Evolutionary conservation across 1,140 invertebrate species (phyloP).

Genomic region (Dendroctonus ponderosae): DNA sequence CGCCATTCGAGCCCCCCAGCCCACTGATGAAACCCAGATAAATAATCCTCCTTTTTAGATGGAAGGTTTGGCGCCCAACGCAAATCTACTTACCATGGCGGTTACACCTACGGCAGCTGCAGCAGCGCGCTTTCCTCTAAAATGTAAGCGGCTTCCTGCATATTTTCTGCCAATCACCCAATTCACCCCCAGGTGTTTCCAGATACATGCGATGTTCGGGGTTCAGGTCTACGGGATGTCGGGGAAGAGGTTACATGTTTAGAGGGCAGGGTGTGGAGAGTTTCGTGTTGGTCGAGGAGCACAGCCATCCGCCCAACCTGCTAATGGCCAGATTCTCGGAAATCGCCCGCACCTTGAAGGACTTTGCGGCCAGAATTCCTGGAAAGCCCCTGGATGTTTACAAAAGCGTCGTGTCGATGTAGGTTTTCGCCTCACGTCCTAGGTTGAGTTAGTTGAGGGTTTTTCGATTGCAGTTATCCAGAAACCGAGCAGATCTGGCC

Average conservation of each 20-base stretch:
- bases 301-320: conserved; percentile 34
- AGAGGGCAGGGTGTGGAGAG: conserved; percentile 18
- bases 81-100: conserved; percentile 23
- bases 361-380: conserved; percentile 34
- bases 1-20: too few relatives aligned
- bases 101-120: conserved; percentile 28
- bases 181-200: conserved; percentile 2
- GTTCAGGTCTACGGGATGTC: conserved; percentile 22
- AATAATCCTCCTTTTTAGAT: too few relatives aligned
- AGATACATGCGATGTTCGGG: conserved; percentile 33
- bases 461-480: conserved; percentile 33
- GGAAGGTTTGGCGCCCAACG: neutral
- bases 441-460: neutral
- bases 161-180: neutral
- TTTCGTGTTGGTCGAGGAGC: conserved; percentile 23
- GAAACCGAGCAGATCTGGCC: conserved; percentile 39
- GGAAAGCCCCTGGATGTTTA: conserved; percentile 34
- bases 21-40: too few relatives aligned
- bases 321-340: conserved; percentile 31
- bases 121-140: conserved; percentile 10
- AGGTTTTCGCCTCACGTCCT: neutral
- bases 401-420: conserved; percentile 38
- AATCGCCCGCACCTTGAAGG: conserved; percentile 33
- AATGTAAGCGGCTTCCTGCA: conserved; percentile 19
- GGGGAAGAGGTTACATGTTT: conserved; percentile 29